Conservation (phyloP, 2,797 vertebrate species). For the Taeniopygia guttata region DNA sequence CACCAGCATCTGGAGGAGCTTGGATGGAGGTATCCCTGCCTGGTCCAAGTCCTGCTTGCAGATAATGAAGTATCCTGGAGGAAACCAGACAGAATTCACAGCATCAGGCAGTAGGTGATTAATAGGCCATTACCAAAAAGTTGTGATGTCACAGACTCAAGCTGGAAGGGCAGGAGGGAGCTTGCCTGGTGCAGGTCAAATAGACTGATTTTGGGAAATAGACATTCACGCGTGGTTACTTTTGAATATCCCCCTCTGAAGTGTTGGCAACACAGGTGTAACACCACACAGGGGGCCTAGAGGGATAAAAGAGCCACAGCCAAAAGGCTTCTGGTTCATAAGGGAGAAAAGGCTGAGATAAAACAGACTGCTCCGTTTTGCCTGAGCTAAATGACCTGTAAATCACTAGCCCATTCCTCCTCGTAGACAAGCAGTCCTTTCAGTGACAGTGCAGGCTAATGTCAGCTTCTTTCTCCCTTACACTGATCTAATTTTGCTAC, state of each 20-base stretch:
- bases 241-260: not conserved
- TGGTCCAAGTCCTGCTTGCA: not conserved
- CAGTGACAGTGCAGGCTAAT: not conserved
- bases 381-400: not conserved
- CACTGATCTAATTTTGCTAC: not conserved
- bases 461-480: not conserved
- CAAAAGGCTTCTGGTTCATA: not conserved
- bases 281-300: not conserved
- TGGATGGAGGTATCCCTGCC: not conserved
- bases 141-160: not conserved
- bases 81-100: not conserved
- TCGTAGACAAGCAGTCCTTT: not conserved
- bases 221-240: not conserved
- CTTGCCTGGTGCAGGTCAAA: not conserved
- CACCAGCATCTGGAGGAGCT: not conserved
- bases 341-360: not conserved
- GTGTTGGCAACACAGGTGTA: not conserved
- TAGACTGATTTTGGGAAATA: not conserved
- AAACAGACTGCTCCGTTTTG: not conserved
- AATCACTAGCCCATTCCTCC: not conserved
- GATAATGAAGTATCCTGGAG: not conserved
- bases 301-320: not conserved
- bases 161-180: not conserved
- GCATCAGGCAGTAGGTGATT: not conserved
- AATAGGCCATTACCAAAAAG: constrained; percentile 19